These are phyloP conservation scores for Anolis sagrei DNA, from an alignment of 2,113 vertebrate genomes.

Conservation along the genomic window DNA sequence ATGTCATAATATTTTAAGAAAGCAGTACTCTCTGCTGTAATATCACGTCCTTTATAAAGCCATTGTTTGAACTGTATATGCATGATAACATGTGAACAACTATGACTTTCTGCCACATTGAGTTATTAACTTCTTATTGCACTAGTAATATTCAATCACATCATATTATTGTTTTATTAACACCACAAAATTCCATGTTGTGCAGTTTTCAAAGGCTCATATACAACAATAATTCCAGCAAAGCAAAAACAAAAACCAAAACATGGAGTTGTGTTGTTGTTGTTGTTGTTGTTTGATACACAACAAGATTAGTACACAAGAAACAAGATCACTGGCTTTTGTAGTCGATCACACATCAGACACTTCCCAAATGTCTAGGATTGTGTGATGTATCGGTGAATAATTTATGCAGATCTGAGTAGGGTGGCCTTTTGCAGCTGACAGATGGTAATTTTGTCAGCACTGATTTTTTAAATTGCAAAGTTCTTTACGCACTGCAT, in stretches of 20 bases:
- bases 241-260: not conserved
- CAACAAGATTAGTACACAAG: too few species aligned
- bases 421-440: too few species aligned
- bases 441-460: too few species aligned
- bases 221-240: constrained; percentile 7
- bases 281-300: too few species aligned
- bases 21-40: constrained; percentile 35
- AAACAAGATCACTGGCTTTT: too few species aligned
- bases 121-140: constrained; percentile 40
- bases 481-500: too few species aligned
- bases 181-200: not conserved
- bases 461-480: too few species aligned
- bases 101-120: constrained; percentile 50
- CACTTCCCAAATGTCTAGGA: too few species aligned
- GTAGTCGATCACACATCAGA: too few species aligned
- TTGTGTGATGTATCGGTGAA: too few species aligned
- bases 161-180: constrained; percentile 41
- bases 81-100: constrained; percentile 51
- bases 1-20: constrained; percentile 28
- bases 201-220: constrained; percentile 2
- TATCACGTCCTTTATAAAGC: constrained; percentile 45
- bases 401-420: too few species aligned
- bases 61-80: not conserved
- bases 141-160: constrained; percentile 36
- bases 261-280: too few species aligned